A percentile compares a stretch with the other conserved stretches of the same genome.
Conservation (phyloP, 2,888 invertebrate genomes). For the Cybosia mesomella region DNA sequence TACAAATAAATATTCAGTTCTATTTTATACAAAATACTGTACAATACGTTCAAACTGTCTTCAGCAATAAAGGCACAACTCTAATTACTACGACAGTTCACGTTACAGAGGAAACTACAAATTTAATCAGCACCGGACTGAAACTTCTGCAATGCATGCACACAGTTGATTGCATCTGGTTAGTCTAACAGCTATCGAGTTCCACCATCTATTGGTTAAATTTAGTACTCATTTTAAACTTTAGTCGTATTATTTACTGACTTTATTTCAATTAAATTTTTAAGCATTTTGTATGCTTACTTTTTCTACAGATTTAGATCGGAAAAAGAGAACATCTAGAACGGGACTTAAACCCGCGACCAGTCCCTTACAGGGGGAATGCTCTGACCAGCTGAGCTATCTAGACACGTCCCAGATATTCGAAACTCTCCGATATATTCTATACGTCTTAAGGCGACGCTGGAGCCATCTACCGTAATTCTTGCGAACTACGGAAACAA, state of each 20-base stretch:
- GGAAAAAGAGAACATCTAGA: too few relatives aligned
- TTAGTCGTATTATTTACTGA: conserved; percentile 21
- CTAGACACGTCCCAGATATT: too few relatives aligned
- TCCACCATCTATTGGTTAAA: conserved; percentile 55
- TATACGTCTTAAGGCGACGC: too few relatives aligned
- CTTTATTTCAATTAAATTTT: too few relatives aligned
- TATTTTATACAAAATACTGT: conserved; percentile 4
- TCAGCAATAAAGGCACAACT: conserved; percentile 29
- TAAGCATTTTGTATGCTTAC: too few relatives aligned
- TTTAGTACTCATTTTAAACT: conserved; percentile 23
- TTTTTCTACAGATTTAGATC: too few relatives aligned
- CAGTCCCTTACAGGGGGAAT: too few relatives aligned
- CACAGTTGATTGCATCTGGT: conserved; percentile 75
- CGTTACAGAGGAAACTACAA: conserved; percentile 63
- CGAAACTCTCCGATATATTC: too few relatives aligned
- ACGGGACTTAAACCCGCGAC: too few relatives aligned
- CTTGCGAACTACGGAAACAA: too few relatives aligned
- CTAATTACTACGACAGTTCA: conserved; percentile 57
- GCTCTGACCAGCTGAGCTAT: too few relatives aligned
- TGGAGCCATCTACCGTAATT: too few relatives aligned
- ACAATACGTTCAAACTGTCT: conserved; percentile 29
- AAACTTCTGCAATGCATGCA: conserved; percentile 64
- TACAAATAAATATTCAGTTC: neutral
- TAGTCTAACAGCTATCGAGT: conserved; percentile 71
- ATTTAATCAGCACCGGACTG: conserved; percentile 73